A percentile compares a stretch with the other conserved stretches of the same genome.
Evolutionary conservation across 35 echinoderm and acorn worm species (phyloP).

Genomic region (Hemicentrotus pulcherrimus): DNA sequence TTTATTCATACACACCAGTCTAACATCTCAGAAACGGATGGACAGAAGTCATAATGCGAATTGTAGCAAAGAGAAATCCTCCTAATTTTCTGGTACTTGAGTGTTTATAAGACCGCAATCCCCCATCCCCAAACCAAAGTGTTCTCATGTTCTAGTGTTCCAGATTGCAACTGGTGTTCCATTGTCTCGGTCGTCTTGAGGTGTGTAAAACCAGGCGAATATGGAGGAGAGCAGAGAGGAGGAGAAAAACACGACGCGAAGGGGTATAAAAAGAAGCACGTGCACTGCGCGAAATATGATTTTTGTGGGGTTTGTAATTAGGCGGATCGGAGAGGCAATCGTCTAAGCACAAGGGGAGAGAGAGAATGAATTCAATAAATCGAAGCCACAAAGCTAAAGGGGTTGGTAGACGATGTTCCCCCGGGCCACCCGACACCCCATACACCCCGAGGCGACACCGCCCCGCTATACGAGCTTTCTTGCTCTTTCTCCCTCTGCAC

Average conservation of each 20-base stretch:
- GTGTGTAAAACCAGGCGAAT: constrained; percentile 34
- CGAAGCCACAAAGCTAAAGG: constrained; percentile 21
- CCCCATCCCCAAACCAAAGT: constrained; percentile 40
- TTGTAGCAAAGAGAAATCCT: constrained; percentile 21
- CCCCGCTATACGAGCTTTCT: constrained; percentile 1
- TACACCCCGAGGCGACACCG: constrained; percentile 35
- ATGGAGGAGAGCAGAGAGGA: background rate
- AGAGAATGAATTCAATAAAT: constrained; percentile 40
- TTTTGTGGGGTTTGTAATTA: constrained; percentile 31
- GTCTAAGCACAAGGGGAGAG: background rate
- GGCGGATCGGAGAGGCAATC: constrained; percentile 9
- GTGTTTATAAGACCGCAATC: constrained; percentile 44
- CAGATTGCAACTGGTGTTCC: constrained; percentile 52
- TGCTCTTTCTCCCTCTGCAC: background rate
- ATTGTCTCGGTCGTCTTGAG: constrained; percentile 29
- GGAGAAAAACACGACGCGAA: constrained; percentile 12
- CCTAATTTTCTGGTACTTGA: constrained; percentile 50
- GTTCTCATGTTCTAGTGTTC: constrained; percentile 36
- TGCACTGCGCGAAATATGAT: constrained; percentile 40
- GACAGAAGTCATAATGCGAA: constrained; percentile 36
- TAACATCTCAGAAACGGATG: constrained; percentile 18
- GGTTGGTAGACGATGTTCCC: constrained; percentile 39
- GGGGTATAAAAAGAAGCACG: constrained; percentile 18
- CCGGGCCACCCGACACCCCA: constrained; percentile 48
- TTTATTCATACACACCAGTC: constrained; percentile 41